These are phyloP conservation scores for Blera fallax DNA, from an alignment of 2,888 invertebrate genomes.

Conservation along the genomic window DNA sequence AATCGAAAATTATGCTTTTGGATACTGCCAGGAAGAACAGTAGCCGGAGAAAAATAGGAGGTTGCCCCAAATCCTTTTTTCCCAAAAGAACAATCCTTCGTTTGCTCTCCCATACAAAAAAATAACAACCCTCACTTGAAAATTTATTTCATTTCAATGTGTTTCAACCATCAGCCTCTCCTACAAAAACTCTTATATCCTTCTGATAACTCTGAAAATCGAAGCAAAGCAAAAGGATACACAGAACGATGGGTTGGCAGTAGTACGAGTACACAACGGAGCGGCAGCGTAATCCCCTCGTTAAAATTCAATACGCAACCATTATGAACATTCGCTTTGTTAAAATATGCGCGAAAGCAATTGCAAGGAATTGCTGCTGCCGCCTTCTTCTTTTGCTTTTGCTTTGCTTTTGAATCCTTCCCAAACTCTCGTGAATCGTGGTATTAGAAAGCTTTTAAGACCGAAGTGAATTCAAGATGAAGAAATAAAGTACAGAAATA, in stretches of 20 bases:
- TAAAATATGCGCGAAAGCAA: conserved; percentile 73
- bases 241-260: conserved; percentile 24
- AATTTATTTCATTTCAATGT: conserved; percentile 62
- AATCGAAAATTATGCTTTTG: conserved; percentile 47
- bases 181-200: not conserved
- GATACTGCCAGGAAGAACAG: conserved; percentile 17
- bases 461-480: conserved; percentile 70
- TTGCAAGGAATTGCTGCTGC: conserved; percentile 64
- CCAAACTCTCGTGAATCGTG: conserved; percentile 34
- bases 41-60: not conserved
- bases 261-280: conserved; percentile 15
- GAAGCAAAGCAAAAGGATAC: conserved; percentile 54
- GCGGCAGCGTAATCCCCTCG: conserved; percentile 61
- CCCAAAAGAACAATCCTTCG: conserved; percentile 32
- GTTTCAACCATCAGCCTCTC: not conserved
- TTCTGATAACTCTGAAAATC: conserved; percentile 45
- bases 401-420: conserved; percentile 25
- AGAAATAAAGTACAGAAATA: conserved; percentile 71
- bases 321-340: conserved; percentile 73
- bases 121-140: conserved; percentile 55
- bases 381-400: conserved; percentile 44
- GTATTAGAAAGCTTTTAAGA: conserved; percentile 71
- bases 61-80: not conserved
- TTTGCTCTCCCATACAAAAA: not conserved
- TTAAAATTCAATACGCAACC: conserved; percentile 73